Evolutionary conservation across 92 coral and sea anemone genomes (phyloP), one percentile per base, ranked within the genome.

Genomic region (Palythoa grandis): DNA sequence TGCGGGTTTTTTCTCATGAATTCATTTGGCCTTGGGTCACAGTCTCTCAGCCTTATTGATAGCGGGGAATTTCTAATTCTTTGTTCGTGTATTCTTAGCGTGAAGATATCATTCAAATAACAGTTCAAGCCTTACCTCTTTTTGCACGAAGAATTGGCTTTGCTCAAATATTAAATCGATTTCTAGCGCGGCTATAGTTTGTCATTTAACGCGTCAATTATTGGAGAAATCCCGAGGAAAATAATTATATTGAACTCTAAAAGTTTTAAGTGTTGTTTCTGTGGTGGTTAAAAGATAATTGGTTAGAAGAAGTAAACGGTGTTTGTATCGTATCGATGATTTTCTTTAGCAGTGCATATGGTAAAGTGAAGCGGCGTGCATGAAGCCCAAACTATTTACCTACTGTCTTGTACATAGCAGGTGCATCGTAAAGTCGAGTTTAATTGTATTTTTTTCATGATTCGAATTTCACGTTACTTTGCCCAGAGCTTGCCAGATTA

Each of bases 281-380:
- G 5, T 8, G 19, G 25, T 74, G n/a, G 60, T 19, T 74, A 7
- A 48, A n/a, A 13, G 23, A 20, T 7, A n/a, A 74, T 50, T 74
- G 69, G 25, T 9, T 48, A 38, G 52, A 43, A 47, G 12, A 8
- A 74, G 66, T 7, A 77, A 37, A 10, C 22, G 53, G 35, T 2
- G 58, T 11, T 60, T 39, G 29, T 39, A 20, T 61, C 54, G 22
- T 23, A 35, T 50, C 57, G 20, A 60, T n/a, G 47, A 38, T 60
- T 37, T 63, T 29, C 35, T 29, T 8, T 69, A 69, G 40, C 74
- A 69, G 40, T 5, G 17, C 19, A 14, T 39, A 72, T 43, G 11
- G 56, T 70, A 22, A 43, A 35, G 67, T 70, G 29, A 65, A 80
- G 85, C 85, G 85, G 85, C 60, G 85, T 80, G 47, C 85, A 37